Percentiles rank a stretch among this genome's conserved stretches.
These are phyloP conservation scores for Nothobranchius furzeri DNA, from an alignment of 2,113 vertebrate species.

Conservation along the genomic window DNA sequence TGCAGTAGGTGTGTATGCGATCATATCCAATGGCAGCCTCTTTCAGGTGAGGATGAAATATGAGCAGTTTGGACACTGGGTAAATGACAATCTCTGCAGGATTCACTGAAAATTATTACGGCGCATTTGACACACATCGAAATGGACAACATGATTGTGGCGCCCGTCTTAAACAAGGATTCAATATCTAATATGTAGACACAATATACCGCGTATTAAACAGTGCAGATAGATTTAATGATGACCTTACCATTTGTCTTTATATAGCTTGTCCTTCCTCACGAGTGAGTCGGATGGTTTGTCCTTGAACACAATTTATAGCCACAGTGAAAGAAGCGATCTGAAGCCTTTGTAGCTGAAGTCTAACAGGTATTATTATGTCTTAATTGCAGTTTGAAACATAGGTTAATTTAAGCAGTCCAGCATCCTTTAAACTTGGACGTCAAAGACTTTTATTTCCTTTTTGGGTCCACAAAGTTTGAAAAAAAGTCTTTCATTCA, in stretches of 20 bases:
- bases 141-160: conserved; percentile 68
- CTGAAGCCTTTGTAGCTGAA: conserved; percentile 12
- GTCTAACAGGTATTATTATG: conserved; percentile 2
- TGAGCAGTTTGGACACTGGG: conserved; percentile 79
- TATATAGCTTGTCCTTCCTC: conserved; percentile 70
- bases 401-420: background rate
- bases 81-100: conserved; percentile 81
- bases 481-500: conserved; percentile 76
- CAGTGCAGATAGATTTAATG: conserved; percentile 75
- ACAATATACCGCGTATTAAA: conserved; percentile 63
- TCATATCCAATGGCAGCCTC: conserved; percentile 77
- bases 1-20: conserved; percentile 76
- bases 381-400: conserved; percentile 27
- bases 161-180: conserved; percentile 70
- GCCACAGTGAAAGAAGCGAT: conserved; percentile 44
- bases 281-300: conserved; percentile 41
- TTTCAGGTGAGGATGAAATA: conserved; percentile 82
- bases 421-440: background rate
- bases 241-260: conserved; percentile 79
- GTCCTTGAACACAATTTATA: conserved; percentile 64
- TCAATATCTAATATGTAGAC: conserved; percentile 74
- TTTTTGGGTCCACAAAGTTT: conserved; percentile 70
- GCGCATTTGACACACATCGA: conserved; percentile 69
- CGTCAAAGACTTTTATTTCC: conserved; percentile 60
- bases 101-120: conserved; percentile 79